Conservation (phyloP, 2,113 vertebrate genomes). For the Hyperopisus bebe region DNA sequence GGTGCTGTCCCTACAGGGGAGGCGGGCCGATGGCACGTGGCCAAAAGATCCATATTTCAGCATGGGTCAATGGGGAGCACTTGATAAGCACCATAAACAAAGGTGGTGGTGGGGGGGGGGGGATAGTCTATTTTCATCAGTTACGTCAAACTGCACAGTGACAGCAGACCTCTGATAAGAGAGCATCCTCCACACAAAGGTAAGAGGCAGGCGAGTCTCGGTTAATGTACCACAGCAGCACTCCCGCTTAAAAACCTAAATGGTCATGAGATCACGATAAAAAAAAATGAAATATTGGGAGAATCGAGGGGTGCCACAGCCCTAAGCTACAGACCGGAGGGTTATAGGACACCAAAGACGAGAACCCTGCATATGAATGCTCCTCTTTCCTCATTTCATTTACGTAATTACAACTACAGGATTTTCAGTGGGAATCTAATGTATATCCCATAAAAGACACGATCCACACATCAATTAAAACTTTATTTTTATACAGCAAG, state of each 20-base stretch:
- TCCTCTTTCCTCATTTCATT: background rate
- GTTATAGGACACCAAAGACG: background rate
- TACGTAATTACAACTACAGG: background rate
- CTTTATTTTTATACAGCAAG: background rate
- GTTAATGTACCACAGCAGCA: constrained; percentile 17
- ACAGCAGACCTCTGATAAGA: constrained; percentile 21
- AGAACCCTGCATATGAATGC: background rate
- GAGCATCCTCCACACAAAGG: background rate
- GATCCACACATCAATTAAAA: background rate
- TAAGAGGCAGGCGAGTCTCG: constrained; percentile 30
- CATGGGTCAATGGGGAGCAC: background rate
- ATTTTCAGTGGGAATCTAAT: background rate
- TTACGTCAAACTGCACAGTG: constrained; percentile 32
- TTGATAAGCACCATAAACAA: constrained; percentile 22
- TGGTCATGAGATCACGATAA: background rate
- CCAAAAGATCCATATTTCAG: background rate
- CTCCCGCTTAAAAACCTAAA: background rate
- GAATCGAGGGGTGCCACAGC: background rate
- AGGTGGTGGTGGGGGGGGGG: background rate
- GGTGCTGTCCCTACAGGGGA: background rate
- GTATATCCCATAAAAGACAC: background rate
- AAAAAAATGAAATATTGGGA: background rate
- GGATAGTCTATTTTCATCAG: constrained; percentile 27
- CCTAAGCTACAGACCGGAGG: background rate
- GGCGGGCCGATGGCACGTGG: background rate